Conservation (phyloP, 2,113 vertebrate species). For the Rhizomys pruinosus region DNA sequence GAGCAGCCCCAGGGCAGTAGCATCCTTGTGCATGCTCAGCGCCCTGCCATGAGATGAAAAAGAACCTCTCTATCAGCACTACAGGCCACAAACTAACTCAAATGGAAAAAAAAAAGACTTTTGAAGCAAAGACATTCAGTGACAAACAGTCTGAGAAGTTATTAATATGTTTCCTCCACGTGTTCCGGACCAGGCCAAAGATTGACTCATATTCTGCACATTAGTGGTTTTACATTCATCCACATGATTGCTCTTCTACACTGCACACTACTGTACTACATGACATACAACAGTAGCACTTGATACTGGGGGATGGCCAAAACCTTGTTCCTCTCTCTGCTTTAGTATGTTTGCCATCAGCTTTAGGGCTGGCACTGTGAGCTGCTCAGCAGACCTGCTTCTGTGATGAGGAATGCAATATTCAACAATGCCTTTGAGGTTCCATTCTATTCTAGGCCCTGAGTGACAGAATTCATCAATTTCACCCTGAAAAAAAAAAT, state of each 20-base stretch:
- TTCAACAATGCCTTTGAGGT: neutral
- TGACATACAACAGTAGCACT: neutral
- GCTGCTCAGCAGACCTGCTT: conserved; percentile 34
- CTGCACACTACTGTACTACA: neutral
- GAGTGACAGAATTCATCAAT: conserved; percentile 25
- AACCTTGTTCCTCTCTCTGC: neutral
- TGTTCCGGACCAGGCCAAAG: neutral
- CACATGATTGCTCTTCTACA: fast-evolving
- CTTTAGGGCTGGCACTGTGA: neutral
- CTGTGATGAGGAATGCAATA: neutral
- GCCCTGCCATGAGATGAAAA: neutral
- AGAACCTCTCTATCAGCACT: neutral
- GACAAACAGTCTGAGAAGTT: neutral
- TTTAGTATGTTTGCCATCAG: neutral
- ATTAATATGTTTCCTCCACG: neutral
- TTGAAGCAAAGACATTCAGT: conserved; percentile 3
- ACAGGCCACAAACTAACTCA: neutral
- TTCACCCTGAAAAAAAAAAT: conserved; percentile 57
- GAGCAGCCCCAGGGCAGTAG: neutral
- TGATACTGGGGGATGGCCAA: neutral
- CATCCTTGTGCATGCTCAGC: neutral
- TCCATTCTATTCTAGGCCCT: conserved; percentile 40
- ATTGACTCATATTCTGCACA: neutral
- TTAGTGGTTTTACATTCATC: neutral
- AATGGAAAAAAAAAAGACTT: neutral